Evolutionary conservation across 2,888 invertebrate genomes (phyloP), one percentile per base, ranked within the genome.

Genomic region (Drosophila multiciliata): DNA sequence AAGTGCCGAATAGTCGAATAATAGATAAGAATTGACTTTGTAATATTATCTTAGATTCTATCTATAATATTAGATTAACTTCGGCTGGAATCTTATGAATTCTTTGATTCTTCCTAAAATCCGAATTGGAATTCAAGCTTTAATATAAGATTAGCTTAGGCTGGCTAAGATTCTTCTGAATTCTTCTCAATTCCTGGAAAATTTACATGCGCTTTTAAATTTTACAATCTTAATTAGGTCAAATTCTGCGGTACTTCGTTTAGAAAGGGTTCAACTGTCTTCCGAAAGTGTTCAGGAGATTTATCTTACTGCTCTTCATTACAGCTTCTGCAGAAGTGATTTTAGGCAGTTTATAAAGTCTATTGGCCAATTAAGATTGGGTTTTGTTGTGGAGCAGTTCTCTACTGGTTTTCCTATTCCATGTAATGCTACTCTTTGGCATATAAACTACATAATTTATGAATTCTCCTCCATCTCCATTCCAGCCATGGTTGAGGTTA

Each of bases 401-500:
- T 40, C n/a, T 9, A 40, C 40, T 40, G 17, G 40, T 4, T 1
- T 9, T 40, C 2, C 17, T n/a, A 23, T 23, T 23, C 23, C 23
- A 23, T 23, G 23, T 0, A 5, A 29, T 29, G 29, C 29, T 0
- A 1, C 29, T 29, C 29, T 29, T 29, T 29, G 29, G 1, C 29
- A 29, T 29, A 29, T 29, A 29, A 29, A 29, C 12, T 35, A 5
- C 35, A 12, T 4, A 35, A 17, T 17, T 38, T 38, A 8, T n/a
- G 1, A 45, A 32, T 0, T 33, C 33, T 32, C 17, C 6, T 38
- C 36, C 20, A 35, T 33, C 33, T 20, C 2, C 12, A 55, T 54
- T 58, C 0, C 33, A 91, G 91, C 91, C 11, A 79, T 82, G 48
- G 80, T 89, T 1, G 85, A 92, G 61, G 86, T 92, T 0, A 92